phyloP scores from a whole-genome alignment of 2,113 vertebrate species.

The Neogobius melanostomus region DNA sequence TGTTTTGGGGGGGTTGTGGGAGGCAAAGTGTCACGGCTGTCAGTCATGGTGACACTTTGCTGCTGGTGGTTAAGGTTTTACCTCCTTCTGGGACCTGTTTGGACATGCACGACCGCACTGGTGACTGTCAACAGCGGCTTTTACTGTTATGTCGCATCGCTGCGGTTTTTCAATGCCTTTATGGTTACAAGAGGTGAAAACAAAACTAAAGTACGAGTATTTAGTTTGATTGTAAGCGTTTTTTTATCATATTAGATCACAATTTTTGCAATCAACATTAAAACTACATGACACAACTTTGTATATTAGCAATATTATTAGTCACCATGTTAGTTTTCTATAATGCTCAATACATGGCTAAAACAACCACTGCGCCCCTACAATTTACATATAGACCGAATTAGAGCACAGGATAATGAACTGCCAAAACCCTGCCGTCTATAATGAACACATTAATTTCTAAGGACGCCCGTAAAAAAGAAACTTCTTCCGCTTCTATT shows the following conservation, averaged over 20 bases:
- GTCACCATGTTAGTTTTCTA: too few species aligned
- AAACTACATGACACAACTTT: too few species aligned
- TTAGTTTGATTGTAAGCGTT: too few species aligned
- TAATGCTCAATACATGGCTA: too few species aligned
- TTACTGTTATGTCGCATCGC: too few species aligned
- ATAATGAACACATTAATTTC: neutral
- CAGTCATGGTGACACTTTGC: slow-evolving; percentile 28
- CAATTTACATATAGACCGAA: neutral
- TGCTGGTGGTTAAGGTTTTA: slow-evolving; percentile 49
- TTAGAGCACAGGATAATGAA: neutral
- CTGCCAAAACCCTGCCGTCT: neutral
- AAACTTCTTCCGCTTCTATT: neutral
- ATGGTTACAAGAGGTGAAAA: too few species aligned
- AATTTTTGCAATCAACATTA: too few species aligned
- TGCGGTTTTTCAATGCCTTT: too few species aligned
- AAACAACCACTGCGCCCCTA: neutral
- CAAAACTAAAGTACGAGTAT: too few species aligned
- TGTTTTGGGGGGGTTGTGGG: slow-evolving; percentile 18
- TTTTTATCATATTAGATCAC: too few species aligned
- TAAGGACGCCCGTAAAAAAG: neutral
- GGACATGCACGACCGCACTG: slow-evolving; percentile 12
- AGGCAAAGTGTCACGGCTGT: slow-evolving; percentile 36
- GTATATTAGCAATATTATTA: too few species aligned
- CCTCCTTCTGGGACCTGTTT: slow-evolving; percentile 37
- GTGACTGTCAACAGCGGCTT: too few species aligned